A percentile compares a stretch with the other conserved stretches of the same genome.
phyloP scores from a whole-genome alignment of 2,113 vertebrate species.

The Acinonyx jubatus region DNA sequence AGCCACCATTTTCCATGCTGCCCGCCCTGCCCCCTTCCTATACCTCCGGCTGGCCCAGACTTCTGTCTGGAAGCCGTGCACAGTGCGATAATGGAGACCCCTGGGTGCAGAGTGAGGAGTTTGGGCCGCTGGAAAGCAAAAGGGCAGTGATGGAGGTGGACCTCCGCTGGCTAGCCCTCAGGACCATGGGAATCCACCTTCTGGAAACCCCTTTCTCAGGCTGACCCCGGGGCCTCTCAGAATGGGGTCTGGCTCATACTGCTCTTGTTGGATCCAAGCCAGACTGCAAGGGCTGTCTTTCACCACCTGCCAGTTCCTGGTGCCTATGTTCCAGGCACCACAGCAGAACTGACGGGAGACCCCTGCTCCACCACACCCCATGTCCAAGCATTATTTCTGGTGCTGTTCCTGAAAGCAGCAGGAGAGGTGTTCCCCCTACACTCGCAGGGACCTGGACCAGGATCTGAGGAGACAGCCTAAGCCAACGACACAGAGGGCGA shows the following conservation, averaged over 20 bases:
- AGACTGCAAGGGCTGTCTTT: not conserved
- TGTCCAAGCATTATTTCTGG: rapidly evolving
- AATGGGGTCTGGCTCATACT: not conserved
- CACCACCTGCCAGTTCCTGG: rapidly evolving
- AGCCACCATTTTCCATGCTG: not conserved
- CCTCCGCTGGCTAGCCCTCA: not conserved
- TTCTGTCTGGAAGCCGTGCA: not conserved
- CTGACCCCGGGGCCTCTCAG: not conserved
- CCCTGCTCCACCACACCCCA: not conserved
- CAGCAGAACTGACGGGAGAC: not conserved
- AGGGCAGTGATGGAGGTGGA: not conserved
- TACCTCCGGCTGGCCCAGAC: not conserved
- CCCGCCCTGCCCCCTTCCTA: not conserved
- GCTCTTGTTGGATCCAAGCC: not conserved
- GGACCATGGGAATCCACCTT: not conserved
- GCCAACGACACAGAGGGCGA: not conserved
- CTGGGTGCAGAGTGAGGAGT: not conserved
- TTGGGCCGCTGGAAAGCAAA: not conserved
- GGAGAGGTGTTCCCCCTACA: rapidly evolving
- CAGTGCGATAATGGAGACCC: not conserved
- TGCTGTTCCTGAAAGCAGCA: not conserved
- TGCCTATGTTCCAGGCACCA: not conserved
- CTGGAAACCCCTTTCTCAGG: not conserved
- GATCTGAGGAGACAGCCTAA: rapidly evolving
- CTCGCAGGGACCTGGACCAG: not conserved